Base-by-base conservation (phyloP, 2,888 invertebrate genomes). In the Drosophila yooni region DNA sequence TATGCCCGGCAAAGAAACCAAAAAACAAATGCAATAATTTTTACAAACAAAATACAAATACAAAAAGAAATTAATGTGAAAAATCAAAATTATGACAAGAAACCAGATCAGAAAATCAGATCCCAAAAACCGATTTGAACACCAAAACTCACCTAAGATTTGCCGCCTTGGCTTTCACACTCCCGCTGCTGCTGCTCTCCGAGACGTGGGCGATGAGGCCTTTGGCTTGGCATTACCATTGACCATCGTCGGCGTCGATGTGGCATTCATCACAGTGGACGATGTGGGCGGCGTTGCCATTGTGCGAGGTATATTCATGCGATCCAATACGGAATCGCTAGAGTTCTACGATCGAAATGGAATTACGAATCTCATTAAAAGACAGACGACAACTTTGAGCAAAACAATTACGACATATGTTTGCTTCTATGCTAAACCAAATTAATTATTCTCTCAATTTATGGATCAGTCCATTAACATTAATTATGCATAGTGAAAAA, bases 301-400 rank as follows among this genome's bases (percentile, higher is more conserved):
- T 51, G 85, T 68, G 64, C 87, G 88, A 66, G 81, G 75, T 75
- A 87, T 88, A 81, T 91, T 91, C 82, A 87, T 92, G 66, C 92
- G 93, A 70, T 93, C 93, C 83, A 94, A 93, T 67, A 95, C 94
- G 1, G 95, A 94, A 87, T 96, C 96, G 53, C 95, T 95, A 69
- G 95, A 94, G 91, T 94, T 95, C 95, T 95, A 51, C 59, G 43
- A 51, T 8, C 15, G 18, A 63, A 50, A 63, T 63, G 15, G 34
- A 38, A 33, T 10, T 29, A 21, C 3, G 34, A 38, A 33, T 10
- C 25, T 21, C 6, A 69, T n/a, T 46, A 46, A 46, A 25, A 46
- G 21, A 46, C 46, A 1, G 46, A 21, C 51, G 31, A 36, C 31
- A 43, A 27, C 53, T 46, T 25, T 11, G 75, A 46, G 69, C 66